Base-by-base conservation (phyloP, 2,888 invertebrate species). In the Melanargia galathea region DNA sequence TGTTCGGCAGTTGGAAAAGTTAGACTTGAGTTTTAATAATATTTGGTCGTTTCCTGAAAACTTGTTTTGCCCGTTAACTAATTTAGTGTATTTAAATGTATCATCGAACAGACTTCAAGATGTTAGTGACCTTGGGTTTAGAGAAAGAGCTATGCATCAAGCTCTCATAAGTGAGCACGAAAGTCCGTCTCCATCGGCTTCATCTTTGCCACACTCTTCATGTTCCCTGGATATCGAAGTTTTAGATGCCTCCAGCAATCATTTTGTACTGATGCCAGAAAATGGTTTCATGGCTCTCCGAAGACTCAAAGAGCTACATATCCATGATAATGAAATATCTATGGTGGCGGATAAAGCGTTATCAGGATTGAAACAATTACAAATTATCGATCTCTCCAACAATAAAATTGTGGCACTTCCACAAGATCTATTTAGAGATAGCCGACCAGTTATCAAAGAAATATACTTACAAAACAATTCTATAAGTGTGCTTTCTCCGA, bases 381-480 rank as follows among this genome's bases (percentile, higher is more conserved):
- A 96, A 88, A 94, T 96, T 76, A 93, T 98, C 68, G 97, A 98
- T 88, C 90, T 98, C 61, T 97, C 97, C 35, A 96, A 96, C 76
- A 98, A 98, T 86, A 95, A 96, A 92, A 94, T 98, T 70, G 96
- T 96, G 43, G 96, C 96, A 59, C 92, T 98, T 72, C 98, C 98
- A 48, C 94, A 96, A 68, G 95, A 96, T 78, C 89, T 98, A 70
- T 97, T 98, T 79, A 93, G 93, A 80, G 97, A 97, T 86, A 94
- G 95, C 76, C 92, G 94, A 58, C 94, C 94, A 69, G 94, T 95
- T 67, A 95, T 98, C 74, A 96, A 96, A 87, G 97, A 97, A 88
- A 95, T 98, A 78, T 96, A 97, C 87, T 90, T 97, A 80, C 96
- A 97, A 86, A 97, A 97, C 87, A 98, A 98, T 92, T 96, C 97